Conservation (phyloP, 2,888 invertebrate species). For the Teinopalpus imperialis region DNA sequence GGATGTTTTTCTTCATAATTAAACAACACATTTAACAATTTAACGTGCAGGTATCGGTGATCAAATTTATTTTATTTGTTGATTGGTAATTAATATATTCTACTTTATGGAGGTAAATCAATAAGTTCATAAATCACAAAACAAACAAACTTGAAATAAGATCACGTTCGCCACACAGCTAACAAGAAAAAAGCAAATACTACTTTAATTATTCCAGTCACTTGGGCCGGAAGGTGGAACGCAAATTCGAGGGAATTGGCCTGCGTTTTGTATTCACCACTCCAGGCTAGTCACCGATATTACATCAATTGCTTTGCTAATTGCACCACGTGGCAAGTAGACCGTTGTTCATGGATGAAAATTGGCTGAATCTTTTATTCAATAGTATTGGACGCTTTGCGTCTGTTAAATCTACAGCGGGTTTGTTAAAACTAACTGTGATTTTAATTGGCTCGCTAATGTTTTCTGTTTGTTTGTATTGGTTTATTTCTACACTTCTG, state of each 20-base stretch:
- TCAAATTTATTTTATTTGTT: too few species aligned
- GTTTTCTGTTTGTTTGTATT: slow-evolving; percentile 11
- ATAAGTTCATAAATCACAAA: too few species aligned
- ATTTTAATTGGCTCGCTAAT: slow-evolving; percentile 23
- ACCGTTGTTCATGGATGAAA: background rate
- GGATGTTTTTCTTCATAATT: too few species aligned
- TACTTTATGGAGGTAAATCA: too few species aligned
- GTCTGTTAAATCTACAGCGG: slow-evolving; percentile 17
- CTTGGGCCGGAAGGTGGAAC: slow-evolving; percentile 34
- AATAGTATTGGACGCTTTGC: slow-evolving; percentile 5
- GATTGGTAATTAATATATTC: too few species aligned
- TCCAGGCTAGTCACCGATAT: slow-evolving; percentile 46
- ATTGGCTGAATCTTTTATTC: slow-evolving; percentile 22
- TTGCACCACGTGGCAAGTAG: slow-evolving; percentile 37
- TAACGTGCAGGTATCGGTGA: too few species aligned
- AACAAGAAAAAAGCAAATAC: slow-evolving; percentile 18
- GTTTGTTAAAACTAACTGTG: slow-evolving; percentile 18
- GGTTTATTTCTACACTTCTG: slow-evolving; percentile 1
- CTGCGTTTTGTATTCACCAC: slow-evolving; percentile 40
- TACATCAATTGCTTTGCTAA: slow-evolving; percentile 61
- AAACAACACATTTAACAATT: too few species aligned
- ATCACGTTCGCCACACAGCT: slow-evolving; percentile 14
- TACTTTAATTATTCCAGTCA: slow-evolving; percentile 30
- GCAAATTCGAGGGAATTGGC: slow-evolving; percentile 46
- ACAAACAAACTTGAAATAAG: too few species aligned